phyloP scores from a whole-genome alignment of 2,888 invertebrate species.

The Fragum sueziense region DNA sequence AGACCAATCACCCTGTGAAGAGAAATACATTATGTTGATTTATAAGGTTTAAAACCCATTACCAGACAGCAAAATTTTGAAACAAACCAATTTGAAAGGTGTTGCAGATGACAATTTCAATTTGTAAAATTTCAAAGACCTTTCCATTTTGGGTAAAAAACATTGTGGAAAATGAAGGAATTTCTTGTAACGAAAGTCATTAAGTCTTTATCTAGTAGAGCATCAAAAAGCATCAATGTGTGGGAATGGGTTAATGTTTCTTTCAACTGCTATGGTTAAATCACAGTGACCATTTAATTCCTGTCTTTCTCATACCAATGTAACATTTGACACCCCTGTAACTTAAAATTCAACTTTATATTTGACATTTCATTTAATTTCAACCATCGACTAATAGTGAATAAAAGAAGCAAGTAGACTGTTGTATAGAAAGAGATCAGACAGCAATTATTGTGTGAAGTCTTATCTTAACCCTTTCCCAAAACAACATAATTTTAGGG shows the following conservation, averaged over 20 bases:
- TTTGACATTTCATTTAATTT: no score
- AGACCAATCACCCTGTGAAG: constrained; percentile 39
- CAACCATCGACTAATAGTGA: not conserved
- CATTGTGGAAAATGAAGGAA: not conserved
- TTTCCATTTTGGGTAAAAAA: not conserved
- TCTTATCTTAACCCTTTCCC: no score
- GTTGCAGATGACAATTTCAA: not conserved
- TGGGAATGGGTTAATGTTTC: not conserved
- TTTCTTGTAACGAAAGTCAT: not conserved
- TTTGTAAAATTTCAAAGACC: not conserved
- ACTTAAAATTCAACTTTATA: no score
- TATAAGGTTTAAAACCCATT: not conserved
- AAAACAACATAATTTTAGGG: no score
- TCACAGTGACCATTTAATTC: not conserved
- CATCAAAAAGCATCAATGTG: not conserved
- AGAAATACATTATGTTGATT: not conserved
- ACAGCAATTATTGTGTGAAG: no score
- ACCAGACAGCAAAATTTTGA: no score
- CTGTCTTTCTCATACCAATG: no score
- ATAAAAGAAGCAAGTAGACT: not conserved
- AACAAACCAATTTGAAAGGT: no score
- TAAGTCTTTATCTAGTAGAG: not conserved
- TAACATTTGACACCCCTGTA: no score
- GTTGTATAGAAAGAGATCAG: no score
- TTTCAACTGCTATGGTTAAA: not conserved